Conservation (phyloP, 2,797 vertebrate species). For the Choloepus didactylus region DNA sequence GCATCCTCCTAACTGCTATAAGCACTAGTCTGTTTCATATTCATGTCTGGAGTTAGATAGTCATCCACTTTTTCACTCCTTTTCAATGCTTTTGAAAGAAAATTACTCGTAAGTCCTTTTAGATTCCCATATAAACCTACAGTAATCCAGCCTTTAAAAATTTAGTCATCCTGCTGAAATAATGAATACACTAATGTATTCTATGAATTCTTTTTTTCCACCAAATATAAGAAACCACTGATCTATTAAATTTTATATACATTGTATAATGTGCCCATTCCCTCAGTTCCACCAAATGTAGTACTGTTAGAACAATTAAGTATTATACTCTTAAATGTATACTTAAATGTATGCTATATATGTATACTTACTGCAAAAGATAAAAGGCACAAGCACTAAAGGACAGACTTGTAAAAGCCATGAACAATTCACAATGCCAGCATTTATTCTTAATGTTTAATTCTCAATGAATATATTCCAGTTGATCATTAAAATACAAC, state of each 20-base stretch:
- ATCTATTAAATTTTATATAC: background rate
- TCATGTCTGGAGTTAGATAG: conserved; percentile 16
- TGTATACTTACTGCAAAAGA: conserved; percentile 17
- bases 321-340: background rate
- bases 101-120: conserved; percentile 31
- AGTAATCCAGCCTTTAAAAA: conserved; percentile 47
- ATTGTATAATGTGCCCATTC: conserved; percentile 16
- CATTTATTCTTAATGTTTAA: conserved; percentile 17
- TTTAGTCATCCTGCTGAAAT: conserved; percentile 50
- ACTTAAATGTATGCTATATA: no score
- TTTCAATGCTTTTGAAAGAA: conserved; percentile 53
- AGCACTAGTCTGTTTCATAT: conserved; percentile 33
- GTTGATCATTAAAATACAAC: background rate
- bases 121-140: conserved; percentile 42
- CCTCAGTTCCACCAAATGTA: conserved; percentile 5
- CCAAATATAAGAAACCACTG: conserved; percentile 46
- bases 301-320: background rate
- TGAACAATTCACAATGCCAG: background rate
- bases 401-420: background rate
- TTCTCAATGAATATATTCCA: background rate
- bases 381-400: conserved; percentile 5
- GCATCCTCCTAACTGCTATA: background rate
- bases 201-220: conserved; percentile 56
- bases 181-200: background rate
- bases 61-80: conserved; percentile 38